Base-by-base conservation (phyloP, 2,113 vertebrate species). In the Scopus umbretta region DNA sequence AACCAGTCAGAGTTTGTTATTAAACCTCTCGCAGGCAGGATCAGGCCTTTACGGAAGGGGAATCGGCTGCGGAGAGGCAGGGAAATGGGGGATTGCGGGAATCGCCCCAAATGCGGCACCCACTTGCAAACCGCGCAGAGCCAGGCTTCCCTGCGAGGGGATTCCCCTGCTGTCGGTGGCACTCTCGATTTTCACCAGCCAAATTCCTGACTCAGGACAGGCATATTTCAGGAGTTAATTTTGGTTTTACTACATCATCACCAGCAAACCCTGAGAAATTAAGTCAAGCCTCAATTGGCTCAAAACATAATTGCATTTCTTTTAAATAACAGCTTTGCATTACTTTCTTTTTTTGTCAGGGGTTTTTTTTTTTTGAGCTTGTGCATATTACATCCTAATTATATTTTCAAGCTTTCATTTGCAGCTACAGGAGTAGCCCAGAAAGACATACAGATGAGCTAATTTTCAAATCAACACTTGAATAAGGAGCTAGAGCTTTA, bases 201-300 rank as follows among this genome's bases (percentile, higher is more conserved):
- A 68, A 85, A 92, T 45, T 88, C 75, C 73, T 92, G 73, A 79
- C 83, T 85, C 83, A 13, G 52, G 71, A 89, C n/a, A 68, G 43
- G 53, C 47, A 19, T 26, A 81, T 73, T 59, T 94, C 65, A 72
- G 29, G 52, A 92, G 68, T 88, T 89, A 67, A 80, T 78, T 87
- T n/a, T 45, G 89, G 70, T 34, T 93, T 89, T 81, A 96, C 66
- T 85, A 47, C 63, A 72, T 61, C 73, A 88, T 36, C 76, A 72
- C 21, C 76, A 93, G 70, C 36, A 93, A 94, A 70, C 40, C n/a
- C 82, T 66, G 62, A 87, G 79, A 95, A 94, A 96, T 80, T 90
- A 92, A 94, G 88, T 91, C 65, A 92, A 87, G 89, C 89, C 80
- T 95, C 89, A 94, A 85, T 75, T 94, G 78, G 38, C 63, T 94